A percentile compares a stretch with the other conserved stretches of the same genome.
phyloP scores from a whole-genome alignment of 2,113 vertebrate genomes.

The Sakesphorus luctuosus region DNA sequence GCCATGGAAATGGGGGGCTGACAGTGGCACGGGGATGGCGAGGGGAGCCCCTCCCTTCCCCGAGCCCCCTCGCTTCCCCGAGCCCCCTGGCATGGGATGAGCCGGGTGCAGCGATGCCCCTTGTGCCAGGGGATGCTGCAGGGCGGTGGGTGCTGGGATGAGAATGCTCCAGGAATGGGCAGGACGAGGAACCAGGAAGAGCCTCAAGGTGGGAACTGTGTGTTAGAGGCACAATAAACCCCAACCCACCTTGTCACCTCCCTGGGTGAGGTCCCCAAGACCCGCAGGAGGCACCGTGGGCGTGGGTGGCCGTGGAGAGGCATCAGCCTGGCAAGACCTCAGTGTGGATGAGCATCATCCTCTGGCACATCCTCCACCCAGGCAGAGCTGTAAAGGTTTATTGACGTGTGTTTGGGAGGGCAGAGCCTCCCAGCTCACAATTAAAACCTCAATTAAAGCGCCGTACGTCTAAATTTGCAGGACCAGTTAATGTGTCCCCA shows the following conservation, averaged over 20 bases:
- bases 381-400: not conserved
- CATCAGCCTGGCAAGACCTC: not conserved
- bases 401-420: not conserved
- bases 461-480: constrained; percentile 39
- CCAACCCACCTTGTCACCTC: accelerated
- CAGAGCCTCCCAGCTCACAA: not conserved
- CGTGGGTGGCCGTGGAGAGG: not conserved
- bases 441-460: constrained; percentile 40
- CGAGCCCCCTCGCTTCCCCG: not conserved
- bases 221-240: not conserved
- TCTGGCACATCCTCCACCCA: accelerated
- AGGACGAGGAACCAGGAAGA: accelerated
- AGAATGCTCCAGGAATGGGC: not conserved
- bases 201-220: accelerated
- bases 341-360: accelerated
- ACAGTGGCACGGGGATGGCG: constrained; percentile 1
- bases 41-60: not conserved
- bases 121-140: accelerated
- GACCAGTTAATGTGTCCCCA: not conserved
- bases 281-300: accelerated
- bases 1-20: constrained; percentile 75
- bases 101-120: accelerated
- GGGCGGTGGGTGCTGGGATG: not conserved
- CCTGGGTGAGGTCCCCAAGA: accelerated
- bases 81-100: not conserved